Evolutionary conservation across 1,140 invertebrate genomes (phyloP).

Genomic region (Acromyrmex heyeri): DNA sequence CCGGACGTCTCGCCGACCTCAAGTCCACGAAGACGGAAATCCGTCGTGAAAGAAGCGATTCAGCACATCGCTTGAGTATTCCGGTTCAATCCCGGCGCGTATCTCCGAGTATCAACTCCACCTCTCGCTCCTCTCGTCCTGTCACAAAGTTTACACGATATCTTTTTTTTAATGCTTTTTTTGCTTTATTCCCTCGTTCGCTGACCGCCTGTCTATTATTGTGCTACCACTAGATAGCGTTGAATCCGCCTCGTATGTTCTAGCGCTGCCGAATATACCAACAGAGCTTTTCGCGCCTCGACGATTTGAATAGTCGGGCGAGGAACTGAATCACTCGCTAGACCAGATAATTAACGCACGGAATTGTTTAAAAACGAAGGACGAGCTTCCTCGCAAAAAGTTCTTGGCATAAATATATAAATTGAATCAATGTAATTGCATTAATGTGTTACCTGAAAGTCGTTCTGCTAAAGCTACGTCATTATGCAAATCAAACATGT

Average conservation of each 20-base stretch:
- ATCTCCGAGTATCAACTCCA: slow-evolving; percentile 32
- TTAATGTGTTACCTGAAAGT: neutral
- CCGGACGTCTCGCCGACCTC: slow-evolving; percentile 2
- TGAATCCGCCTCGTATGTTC: slow-evolving; percentile 18
- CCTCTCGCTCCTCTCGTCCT: neutral
- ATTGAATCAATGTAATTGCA: no score
- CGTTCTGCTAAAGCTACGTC: neutral
- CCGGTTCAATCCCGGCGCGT: slow-evolving; percentile 55
- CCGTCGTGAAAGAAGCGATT: slow-evolving; percentile 50
- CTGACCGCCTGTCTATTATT: slow-evolving; percentile 23
- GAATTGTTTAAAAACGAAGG: neutral
- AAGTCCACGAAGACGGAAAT: neutral
- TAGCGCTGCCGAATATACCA: slow-evolving; percentile 14
- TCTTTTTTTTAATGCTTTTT: slow-evolving; percentile 35
- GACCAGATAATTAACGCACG: neutral
- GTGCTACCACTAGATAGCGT: slow-evolving; percentile 64
- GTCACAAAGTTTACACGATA: slow-evolving; percentile 32
- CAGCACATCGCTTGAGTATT: slow-evolving; percentile 57
- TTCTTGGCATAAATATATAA: neutral
- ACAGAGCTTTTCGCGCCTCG: slow-evolving; percentile 37
- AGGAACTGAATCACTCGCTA: neutral
- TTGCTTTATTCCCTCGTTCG: slow-evolving; percentile 18
- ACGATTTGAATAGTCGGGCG: slow-evolving; percentile 3
- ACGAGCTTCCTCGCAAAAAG: neutral
- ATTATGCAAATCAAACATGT: neutral